Percentiles rank a stretch among this genome's conserved stretches.
Conservation (phyloP, 2,113 vertebrate species). For the Engystomops pustulosus region DNA sequence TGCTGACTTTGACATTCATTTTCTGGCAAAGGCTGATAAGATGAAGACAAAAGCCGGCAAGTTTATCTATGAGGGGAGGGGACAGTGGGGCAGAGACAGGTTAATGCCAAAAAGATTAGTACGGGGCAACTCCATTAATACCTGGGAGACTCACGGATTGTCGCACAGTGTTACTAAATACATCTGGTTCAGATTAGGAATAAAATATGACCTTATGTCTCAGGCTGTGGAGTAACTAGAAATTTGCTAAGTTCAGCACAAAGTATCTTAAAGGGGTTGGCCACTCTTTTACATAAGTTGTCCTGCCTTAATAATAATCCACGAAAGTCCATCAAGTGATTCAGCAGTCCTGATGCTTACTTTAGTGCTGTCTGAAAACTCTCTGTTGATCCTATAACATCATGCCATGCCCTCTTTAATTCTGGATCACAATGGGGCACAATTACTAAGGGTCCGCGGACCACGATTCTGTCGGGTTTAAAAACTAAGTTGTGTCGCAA, state of each 20-base stretch:
- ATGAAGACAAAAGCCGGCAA: constrained; percentile 41
- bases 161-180: not conserved
- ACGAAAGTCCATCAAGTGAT: no score
- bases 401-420: no score
- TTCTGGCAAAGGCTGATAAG: constrained; percentile 39
- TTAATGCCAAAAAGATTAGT: constrained; percentile 29
- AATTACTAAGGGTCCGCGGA: no score
- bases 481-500: no score
- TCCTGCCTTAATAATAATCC: no score
- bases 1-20: constrained; percentile 20
- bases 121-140: constrained; percentile 4
- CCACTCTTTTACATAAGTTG: no score
- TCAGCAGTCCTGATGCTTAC: no score
- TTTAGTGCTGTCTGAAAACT: no score
- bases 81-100: not conserved
- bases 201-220: not conserved
- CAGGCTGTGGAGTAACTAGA: not conserved
- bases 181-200: not conserved
- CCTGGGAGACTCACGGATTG: constrained; percentile 8
- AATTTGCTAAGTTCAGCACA: not conserved
- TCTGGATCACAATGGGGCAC: no score
- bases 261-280: no score
- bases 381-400: no score
- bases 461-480: no score
- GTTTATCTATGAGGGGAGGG: constrained; percentile 9